These are phyloP conservation scores for Acanthosepion pharaonis DNA, from an alignment of 2,888 invertebrate species.

Conservation along the genomic window DNA sequence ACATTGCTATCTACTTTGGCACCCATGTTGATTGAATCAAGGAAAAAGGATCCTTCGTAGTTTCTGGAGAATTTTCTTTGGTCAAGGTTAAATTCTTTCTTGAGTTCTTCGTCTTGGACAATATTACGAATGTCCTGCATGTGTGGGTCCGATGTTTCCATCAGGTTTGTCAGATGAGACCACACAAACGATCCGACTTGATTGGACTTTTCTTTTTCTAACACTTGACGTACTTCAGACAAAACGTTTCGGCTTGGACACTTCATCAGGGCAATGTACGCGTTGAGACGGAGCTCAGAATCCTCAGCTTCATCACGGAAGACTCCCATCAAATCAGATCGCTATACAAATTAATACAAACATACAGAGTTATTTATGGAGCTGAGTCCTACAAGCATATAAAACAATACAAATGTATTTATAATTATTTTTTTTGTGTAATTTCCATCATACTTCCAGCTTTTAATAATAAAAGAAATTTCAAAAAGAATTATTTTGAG, in stretches of 20 bases:
- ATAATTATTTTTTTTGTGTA: background rate
- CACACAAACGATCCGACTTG: slow-evolving; percentile 97
- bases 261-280: slow-evolving; percentile 90
- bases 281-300: slow-evolving; percentile 88
- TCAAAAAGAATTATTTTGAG: too few species aligned
- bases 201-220: slow-evolving; percentile 67
- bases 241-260: slow-evolving; percentile 88
- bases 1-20: slow-evolving; percentile 72
- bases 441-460: background rate
- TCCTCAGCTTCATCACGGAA: slow-evolving; percentile 84
- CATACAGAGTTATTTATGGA: background rate
- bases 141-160: slow-evolving; percentile 88
- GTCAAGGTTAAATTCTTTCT: slow-evolving; percentile 88
- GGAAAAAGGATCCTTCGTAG: slow-evolving; percentile 85
- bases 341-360: slow-evolving; percentile 55
- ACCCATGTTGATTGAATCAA: slow-evolving; percentile 85
- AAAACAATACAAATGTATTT: background rate
- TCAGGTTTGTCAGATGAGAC: slow-evolving; percentile 91
- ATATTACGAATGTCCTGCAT: slow-evolving; percentile 89
- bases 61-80: slow-evolving; percentile 92
- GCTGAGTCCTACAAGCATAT: background rate
- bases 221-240: slow-evolving; percentile 79
- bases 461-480: too few species aligned
- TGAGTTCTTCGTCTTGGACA: slow-evolving; percentile 85
- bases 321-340: slow-evolving; percentile 77